Evolutionary conservation across 2,113 vertebrate genomes (phyloP).

Genomic region (Puma concolor): DNA sequence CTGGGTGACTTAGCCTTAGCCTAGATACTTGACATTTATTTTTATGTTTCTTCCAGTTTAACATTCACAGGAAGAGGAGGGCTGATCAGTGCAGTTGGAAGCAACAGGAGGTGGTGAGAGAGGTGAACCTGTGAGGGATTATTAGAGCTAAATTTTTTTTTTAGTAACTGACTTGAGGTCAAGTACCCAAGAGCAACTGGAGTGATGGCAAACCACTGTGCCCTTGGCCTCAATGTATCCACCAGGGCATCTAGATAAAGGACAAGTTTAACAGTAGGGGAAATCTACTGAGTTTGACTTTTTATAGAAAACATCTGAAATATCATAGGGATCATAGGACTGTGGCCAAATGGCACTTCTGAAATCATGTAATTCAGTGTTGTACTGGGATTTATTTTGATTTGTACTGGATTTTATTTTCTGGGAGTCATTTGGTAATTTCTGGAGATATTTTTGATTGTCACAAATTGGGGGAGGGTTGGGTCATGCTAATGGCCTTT

Average conservation of each 20-base stretch:
- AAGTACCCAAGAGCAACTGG: neutral
- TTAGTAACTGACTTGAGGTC: neutral
- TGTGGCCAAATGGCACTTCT: neutral
- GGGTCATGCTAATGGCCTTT: neutral
- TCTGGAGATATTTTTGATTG: neutral
- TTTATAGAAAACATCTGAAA: neutral
- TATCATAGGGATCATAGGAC: neutral
- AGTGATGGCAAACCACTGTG: neutral
- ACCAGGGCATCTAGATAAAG: neutral
- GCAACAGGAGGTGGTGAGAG: neutral
- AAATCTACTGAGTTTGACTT: neutral
- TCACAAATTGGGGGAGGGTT: neutral
- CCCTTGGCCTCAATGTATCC: neutral
- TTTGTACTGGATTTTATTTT: neutral
- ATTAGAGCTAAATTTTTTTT: neutral
- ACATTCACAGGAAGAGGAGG: neutral
- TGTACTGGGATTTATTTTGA: neutral
- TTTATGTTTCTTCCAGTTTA: slow-evolving; percentile 1
- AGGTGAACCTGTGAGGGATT: neutral
- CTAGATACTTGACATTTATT: neutral
- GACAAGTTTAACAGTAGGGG: neutral
- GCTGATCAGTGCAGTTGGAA: neutral
- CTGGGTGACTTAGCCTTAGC: neutral
- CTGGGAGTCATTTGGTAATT: neutral
- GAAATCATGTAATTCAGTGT: neutral